Conservation (phyloP, 2,113 vertebrate genomes). For the Cynoglossus semilaevis region DNA sequence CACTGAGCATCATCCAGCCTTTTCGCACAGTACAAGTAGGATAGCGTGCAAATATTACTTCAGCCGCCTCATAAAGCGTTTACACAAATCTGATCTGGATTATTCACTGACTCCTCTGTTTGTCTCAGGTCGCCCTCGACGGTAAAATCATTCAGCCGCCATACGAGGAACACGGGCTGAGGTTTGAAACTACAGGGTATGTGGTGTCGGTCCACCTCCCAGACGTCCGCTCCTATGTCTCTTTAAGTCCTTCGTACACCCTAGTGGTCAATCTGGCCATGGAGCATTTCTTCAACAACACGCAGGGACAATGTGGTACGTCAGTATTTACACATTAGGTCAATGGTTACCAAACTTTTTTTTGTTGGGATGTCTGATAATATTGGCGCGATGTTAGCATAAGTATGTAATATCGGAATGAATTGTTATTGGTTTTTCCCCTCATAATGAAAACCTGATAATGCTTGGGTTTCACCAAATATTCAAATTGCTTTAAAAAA, state of each 20-base stretch:
- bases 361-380: too few relatives aligned
- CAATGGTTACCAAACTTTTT: too few relatives aligned
- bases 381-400: too few relatives aligned
- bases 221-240: slow-evolving; percentile 64
- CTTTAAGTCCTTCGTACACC: slow-evolving; percentile 33
- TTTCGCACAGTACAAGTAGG: slow-evolving; percentile 46
- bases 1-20: slow-evolving; percentile 35
- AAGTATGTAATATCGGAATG: too few relatives aligned
- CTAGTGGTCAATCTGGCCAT: slow-evolving; percentile 64
- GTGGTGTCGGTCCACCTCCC: slow-evolving; percentile 57
- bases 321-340: slow-evolving; percentile 1
- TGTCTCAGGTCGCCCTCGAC: slow-evolving; percentile 64
- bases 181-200: slow-evolving; percentile 57
- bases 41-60: not conserved
- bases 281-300: slow-evolving; percentile 70
- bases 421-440: too few relatives aligned
- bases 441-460: too few relatives aligned
- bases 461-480: too few relatives aligned
- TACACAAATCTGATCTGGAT: not conserved
- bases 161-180: slow-evolving; percentile 51
- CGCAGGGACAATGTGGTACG: slow-evolving; percentile 77
- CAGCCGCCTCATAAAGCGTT: not conserved
- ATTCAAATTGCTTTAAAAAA: too few relatives aligned
- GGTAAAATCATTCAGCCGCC: slow-evolving; percentile 49
- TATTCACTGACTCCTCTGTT: slow-evolving; percentile 1